Evolutionary conservation across 37 sponge, comb jelly and placozoan species (phyloP).

Genomic region (Diacarnus erythraeanus): DNA sequence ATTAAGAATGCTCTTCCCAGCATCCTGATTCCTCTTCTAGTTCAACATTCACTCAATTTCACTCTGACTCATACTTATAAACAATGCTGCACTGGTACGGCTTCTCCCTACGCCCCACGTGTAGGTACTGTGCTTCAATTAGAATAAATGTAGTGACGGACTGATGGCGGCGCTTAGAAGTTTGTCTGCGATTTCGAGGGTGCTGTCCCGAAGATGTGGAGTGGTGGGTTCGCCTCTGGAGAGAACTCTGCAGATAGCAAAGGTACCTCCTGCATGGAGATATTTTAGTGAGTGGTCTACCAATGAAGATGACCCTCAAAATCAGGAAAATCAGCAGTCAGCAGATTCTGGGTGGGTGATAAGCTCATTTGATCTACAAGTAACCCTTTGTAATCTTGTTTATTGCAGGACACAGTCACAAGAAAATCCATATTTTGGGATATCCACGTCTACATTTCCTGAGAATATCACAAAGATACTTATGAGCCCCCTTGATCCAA

Average conservation of each 20-base stretch:
- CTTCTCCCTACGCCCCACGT: background rate
- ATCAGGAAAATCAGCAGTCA: too few species aligned
- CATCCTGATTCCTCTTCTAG: too few species aligned
- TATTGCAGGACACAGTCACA: background rate
- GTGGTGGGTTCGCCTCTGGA: too few species aligned
- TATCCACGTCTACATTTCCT: conserved; percentile 61
- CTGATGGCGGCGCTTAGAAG: background rate
- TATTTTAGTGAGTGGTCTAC: background rate
- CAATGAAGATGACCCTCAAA: background rate
- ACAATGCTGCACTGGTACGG: too few species aligned
- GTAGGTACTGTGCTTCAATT: background rate
- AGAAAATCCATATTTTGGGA: conserved; percentile 58
- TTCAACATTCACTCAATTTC: too few species aligned
- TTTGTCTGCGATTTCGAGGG: background rate
- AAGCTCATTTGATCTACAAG: too few species aligned
- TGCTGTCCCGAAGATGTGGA: background rate
- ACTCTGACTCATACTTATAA: too few species aligned
- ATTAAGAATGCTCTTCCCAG: too few species aligned
- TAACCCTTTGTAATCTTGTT: too few species aligned
- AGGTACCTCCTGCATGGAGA: background rate
- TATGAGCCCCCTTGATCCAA: conserved; percentile 32
- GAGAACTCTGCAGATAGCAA: background rate
- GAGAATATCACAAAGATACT: conserved; percentile 40
- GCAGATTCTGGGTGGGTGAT: too few species aligned
- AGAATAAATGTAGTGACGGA: background rate